Conservation (phyloP, 2,797 vertebrate species). For the Meda fulgida region DNA sequence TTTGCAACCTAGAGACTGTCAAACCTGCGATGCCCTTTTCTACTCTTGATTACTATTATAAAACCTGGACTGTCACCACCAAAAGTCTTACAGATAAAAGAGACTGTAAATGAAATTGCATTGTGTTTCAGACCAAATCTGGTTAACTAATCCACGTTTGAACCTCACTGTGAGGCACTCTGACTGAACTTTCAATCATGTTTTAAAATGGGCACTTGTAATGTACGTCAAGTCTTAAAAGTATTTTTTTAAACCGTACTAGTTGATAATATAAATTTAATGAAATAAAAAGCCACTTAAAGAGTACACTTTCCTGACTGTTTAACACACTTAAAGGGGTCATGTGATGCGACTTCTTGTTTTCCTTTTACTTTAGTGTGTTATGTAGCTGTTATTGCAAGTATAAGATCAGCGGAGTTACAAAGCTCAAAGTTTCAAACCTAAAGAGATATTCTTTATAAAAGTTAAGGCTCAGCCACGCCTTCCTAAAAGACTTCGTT, state of each 20-base stretch:
- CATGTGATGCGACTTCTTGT: too few relatives aligned
- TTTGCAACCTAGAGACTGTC: slow-evolving; percentile 59
- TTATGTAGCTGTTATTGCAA: too few relatives aligned
- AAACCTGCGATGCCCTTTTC: slow-evolving; percentile 20
- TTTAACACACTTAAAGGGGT: too few relatives aligned
- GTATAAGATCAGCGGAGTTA: too few relatives aligned
- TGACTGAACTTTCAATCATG: neutral
- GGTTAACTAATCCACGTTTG: neutral
- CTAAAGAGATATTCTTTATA: too few relatives aligned
- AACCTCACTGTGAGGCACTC: neutral
- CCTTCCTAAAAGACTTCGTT: too few relatives aligned
- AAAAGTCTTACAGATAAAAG: neutral
- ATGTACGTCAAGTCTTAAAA: neutral
- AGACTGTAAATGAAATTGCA: neutral
- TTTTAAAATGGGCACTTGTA: neutral
- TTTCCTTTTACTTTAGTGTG: too few relatives aligned
- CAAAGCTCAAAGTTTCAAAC: too few relatives aligned
- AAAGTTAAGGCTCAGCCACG: too few relatives aligned
- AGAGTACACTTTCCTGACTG: neutral
- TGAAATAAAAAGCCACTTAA: neutral
- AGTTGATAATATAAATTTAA: neutral
- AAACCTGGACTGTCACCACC: neutral
- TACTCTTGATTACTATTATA: neutral
- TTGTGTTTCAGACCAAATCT: neutral
- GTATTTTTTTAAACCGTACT: neutral